Base-by-base conservation (phyloP, 2,888 invertebrate genomes). In the Himalopsyche anomala region DNA sequence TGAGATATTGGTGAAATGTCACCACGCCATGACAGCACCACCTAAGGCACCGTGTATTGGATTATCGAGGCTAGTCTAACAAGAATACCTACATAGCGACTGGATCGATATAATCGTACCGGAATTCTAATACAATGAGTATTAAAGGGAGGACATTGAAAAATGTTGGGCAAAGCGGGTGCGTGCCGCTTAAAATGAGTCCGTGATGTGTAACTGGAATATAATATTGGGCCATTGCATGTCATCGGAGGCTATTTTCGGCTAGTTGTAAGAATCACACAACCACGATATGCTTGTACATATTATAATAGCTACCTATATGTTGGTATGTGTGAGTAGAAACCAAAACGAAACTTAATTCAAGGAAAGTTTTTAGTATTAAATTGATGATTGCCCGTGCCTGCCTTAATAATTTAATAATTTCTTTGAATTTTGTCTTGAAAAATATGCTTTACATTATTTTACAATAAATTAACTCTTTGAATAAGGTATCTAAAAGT, bases 91-190 rank as follows among this genome's bases (percentile, higher is more conserved):
- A 28, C 28, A 15, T 12, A 62, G 28, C 19, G 11, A 38, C 36
- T 38, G 74, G 74, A 74, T 74, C 74, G 74, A 74, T 74, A 74
- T 11, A 74, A 38, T 74, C 74, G 74, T 38, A 74, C 74, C 74
- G 36, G 74, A 12, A 74, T 74, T 74, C 36, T 74, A 74, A 74
- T 74, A 74, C 74, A 74, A 74, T 74, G 36, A 38, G 74, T 15
- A 74, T 38, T 28, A 9, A 74, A 36, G 2, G 36, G 74, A 74
- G 74, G 74, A 74, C 74, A 74, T 74, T 74, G 74, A 74, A 74
- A 74, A 74, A 74, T 74, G 12, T 36, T 74, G 36, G 36, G 74
- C 36, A 38, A 74, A 74, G 74, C n/a, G 15, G 38, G 74, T 74
- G 74, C 74, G 74, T 74, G 74, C 36, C 74, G 15, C 36, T 15